These are phyloP conservation scores for Neoscelio sp. DNA, from an alignment of 2,888 invertebrate genomes.

Conservation along the genomic window DNA sequence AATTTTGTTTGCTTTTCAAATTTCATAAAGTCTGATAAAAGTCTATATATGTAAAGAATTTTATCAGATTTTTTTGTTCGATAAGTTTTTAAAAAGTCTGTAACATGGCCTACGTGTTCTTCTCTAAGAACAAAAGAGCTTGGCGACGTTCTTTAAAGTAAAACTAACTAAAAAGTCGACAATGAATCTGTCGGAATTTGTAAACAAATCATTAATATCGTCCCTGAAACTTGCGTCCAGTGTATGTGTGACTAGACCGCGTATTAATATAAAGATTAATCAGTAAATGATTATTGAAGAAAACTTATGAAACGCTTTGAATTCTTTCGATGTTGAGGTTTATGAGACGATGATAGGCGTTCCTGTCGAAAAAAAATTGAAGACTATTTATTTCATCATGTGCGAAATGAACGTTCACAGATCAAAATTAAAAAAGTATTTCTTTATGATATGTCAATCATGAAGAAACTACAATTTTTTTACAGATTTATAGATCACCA, in stretches of 20 bases:
- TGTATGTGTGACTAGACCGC: constrained; percentile 37
- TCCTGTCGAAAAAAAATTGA: not conserved
- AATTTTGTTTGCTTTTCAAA: too few species aligned
- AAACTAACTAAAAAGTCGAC: not conserved
- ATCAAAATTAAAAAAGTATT: not conserved
- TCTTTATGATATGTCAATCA: too few species aligned
- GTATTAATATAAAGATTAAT: constrained; percentile 9
- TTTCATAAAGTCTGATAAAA: constrained; percentile 87
- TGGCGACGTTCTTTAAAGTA: not conserved
- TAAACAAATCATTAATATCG: constrained; percentile 29
- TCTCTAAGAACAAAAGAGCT: constrained; percentile 9
- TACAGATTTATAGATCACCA: too few species aligned
- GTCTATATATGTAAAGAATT: too few species aligned
- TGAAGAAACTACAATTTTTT: too few species aligned
- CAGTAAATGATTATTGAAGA: not conserved
- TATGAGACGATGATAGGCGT: not conserved
- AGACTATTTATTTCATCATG: not conserved
- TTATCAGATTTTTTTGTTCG: too few species aligned
- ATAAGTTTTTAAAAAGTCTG: constrained; percentile 17
- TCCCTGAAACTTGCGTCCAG: constrained; percentile 61
- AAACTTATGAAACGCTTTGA: not conserved
- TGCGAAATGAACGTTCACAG: not conserved
- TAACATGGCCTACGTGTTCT: constrained; percentile 8
- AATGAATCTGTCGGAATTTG: constrained; percentile 15
- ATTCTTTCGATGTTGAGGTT: not conserved